Evolutionary conservation across 2,888 invertebrate species (phyloP).

Genomic region (Oscheius sp.): DNA sequence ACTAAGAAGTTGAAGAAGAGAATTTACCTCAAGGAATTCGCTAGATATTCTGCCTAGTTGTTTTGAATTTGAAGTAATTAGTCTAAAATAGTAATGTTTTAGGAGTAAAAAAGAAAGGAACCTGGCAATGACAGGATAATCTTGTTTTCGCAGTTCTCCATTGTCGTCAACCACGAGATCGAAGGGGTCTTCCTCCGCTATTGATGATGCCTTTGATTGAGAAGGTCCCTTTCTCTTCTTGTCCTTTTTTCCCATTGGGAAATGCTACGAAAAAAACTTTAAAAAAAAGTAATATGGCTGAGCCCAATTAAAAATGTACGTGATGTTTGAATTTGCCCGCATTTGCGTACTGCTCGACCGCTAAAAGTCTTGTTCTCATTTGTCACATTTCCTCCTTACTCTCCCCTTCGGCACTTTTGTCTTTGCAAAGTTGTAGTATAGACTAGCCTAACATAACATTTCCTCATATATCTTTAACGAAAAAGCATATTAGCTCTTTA

Average conservation of each 20-base stretch:
- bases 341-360: slow-evolving; percentile 3
- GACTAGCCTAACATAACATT: too few species aligned
- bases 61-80: slow-evolving; percentile 9
- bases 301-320: too few species aligned
- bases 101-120: neutral
- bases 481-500: too few species aligned
- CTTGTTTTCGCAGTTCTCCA: neutral
- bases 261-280: neutral
- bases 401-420: too few species aligned
- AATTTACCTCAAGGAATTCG: slow-evolving; percentile 15
- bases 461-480: too few species aligned
- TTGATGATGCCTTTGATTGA: neutral
- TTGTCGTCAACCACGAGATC: slow-evolving; percentile 4
- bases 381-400: neutral
- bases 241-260: slow-evolving; percentile 17
- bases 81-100: neutral
- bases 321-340: neutral
- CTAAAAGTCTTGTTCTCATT: neutral
- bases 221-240: neutral
- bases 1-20: neutral
- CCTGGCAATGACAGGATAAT: slow-evolving; percentile 10
- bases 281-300: too few species aligned
- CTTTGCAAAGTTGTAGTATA: too few species aligned
- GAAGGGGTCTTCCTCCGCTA: neutral
- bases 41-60: slow-evolving; percentile 15